Base-by-base conservation (phyloP, 2,888 invertebrate species). In the Leuctra nigra region DNA sequence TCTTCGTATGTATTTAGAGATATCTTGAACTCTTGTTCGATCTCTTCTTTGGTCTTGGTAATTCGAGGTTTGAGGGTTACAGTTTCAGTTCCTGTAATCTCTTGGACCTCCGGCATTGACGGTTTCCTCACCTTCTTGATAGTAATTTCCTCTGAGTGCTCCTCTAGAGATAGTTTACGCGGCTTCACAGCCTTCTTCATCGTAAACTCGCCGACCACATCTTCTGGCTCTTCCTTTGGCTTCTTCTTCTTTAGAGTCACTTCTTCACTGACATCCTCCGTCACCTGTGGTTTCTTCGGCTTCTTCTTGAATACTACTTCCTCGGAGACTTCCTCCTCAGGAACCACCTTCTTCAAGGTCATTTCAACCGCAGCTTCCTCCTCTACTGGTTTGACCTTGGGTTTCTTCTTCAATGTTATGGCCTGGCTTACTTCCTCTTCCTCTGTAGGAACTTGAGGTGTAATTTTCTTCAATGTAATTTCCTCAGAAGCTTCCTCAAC, bases 1-100 rank as follows among this genome's bases (percentile, higher is more conserved):
- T 90, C 91, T 36, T 88, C 89, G 68, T 91, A 91, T 0, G 87
- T 86, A 71, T 91, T 87, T 59, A 91, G 73, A 11, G 87, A 86
- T 62, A 91, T 90, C 71, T 86, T 90, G 69, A 91, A 91, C 73
- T 91, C 91, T 74, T 91, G 91, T 68, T 91, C 91, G 13, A 91
- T 87, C 65, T 90, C 87, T 75, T 91, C 90, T 70, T 87, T 87
- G 0, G 86, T 87, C 74, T 85, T 88, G 1, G 83, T 85, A 4
- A 76, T 72, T 71, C 83, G 84, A 11, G 89, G 87, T 64, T 86
- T 81, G 72, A 90, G 90, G 36, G 86, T 89, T 0, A 91, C 88
- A 64, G 81, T 86, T 75, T 88, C 86, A 9, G 83, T 81, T 66
- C 86, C 87, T 1, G 84, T 82, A 48, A 82, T 78, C 75, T 88